Evolutionary conservation across 2,888 invertebrate species (phyloP), one percentile per base, ranked within the genome.

Genomic region (Drosophila helvetica): DNA sequence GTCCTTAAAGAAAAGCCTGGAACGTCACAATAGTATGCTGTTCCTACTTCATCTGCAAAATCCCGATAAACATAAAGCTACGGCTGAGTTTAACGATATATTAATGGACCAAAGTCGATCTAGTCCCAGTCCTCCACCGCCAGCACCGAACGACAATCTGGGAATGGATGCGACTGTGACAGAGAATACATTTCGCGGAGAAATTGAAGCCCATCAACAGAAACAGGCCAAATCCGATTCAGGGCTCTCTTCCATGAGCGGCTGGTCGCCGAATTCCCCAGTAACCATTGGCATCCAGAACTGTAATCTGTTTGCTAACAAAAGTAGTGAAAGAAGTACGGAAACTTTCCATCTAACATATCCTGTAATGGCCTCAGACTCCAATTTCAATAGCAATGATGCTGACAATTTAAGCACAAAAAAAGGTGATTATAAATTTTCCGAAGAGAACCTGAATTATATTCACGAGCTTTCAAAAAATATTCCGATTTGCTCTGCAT

Each of bases 161-260:
- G 54, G 52, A 1, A 53, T 47, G 3, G 51, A 62, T 7, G 43
- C 55, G 22, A 38, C 30, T n/a, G 25, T 46, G 15, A 7, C 38
- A 15, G 38, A 38, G 9, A 74, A 82, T 60, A 54, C 64, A 1
- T 63, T 64, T 9, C 15, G 48, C 46, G 65, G 43, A 75, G 93
- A 93, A n/a, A 17, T 58, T 3, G 53, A 68, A 30, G 4, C 43
- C 9, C 42, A 70, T n/a, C 59, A 54, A 10, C 60, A 72, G 47
- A 66, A 61, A 9, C 53, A 70, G 60, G 86, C 96, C 1, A 97
- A 96, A 91, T 97, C 97, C 1, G 97, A 97, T 91, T 97, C 97
- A 0, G 97, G 97, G 0, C 92, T 97, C 56, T 96, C 96, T 0
- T 97, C 97, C 7, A 96, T 97, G 95, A 96, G 96, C 88, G 96